Evolutionary conservation across 2,797 vertebrate genomes (phyloP), one percentile per base, ranked within the genome.

Genomic region (Muraenolepis orangiensis): DNA sequence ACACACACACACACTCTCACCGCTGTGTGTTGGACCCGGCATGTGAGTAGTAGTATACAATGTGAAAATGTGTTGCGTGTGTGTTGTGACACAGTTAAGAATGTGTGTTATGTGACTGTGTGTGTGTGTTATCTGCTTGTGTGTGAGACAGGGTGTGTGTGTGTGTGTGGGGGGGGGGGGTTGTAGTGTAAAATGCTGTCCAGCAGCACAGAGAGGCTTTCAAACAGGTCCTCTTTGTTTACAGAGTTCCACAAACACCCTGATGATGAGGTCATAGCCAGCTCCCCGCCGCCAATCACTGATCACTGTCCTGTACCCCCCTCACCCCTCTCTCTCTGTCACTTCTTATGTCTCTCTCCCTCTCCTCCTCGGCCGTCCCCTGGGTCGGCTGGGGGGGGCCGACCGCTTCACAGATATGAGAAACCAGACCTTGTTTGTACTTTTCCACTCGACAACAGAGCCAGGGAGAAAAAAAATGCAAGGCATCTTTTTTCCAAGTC

Each of bases 181-280:
- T 77, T 72, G 80, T 78, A 82, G 83, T 75, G 80, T 38, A n/a
- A 85, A 72, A 80, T 87, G 85, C 78, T 88, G 85, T 89, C 80
- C 73, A 81, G 84, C 75, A 90, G 88, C 86, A 91, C 91, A 93
- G 88, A 90, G 85, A 86, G 87, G 83, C 87, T 90, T 91, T 88
- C 89, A 91, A 89, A 89, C 86, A 87, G 84, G 80, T 83, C 86
- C 80, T 84, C 89, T 92, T 93, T 93, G 92, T 93, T 92, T 92
- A 90, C 90, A 86, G 84, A 88, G 90, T 82, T 88, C 84, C 83
- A 89, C 84, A 78, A 90, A 87, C 85, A 91, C 80, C 81, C 84
- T 74, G 61, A 80, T 90, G 88, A 91, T 86, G 88, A 91, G 86
- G 90, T 92, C 90, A 87, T 76, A 89, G 87, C 79, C 85, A 89